Base-by-base conservation (phyloP, 2,113 vertebrate genomes). In the Oryzias javanicus region DNA sequence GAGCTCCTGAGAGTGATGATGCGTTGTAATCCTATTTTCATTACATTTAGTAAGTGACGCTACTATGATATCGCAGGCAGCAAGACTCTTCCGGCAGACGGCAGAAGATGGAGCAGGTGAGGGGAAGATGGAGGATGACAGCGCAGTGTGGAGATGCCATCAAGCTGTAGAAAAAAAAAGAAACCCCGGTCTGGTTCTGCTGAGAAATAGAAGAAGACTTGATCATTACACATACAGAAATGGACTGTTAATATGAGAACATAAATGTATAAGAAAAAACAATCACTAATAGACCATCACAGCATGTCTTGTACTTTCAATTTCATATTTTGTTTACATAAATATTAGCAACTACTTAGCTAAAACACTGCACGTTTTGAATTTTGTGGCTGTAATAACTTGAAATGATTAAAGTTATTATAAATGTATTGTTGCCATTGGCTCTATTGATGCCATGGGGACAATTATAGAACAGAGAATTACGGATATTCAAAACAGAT, bases 31-130 rank as follows among this genome's bases (percentile, higher is more conserved):
- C 81, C 84, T 13, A 46, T 76, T 64, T 83, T 86, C 55, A 57
- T 86, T 49, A 73, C 79, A 44, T 82, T 85, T 55, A 78, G 22
- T 58, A 86, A 79, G 72, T 86, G 69, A 86, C 60, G 58, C 60
- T 51, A 50, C 61, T 70, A 44, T 50, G 51, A 72, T 55, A 51
- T 57, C 40, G 8, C 60, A 76, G 59, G 71, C 22, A 55, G 19
- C 52, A 55, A 70, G 49, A 64, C 59, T 13, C 64, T 56, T 3
- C 7, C 44, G 41, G 18, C 4, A 7, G 67, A 64, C 0, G 1
- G 47, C 60, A 60, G 49, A 64, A 42, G 53, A 24, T 54, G 62
- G 47, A 60, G 44, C 29, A 53, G 20, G 61, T 68, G 25, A 60
- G 16, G 15, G 4, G 40, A 63, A 63, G 61, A 64, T n/a, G 50